Evolutionary conservation across 1,140 invertebrate genomes (phyloP).

Genomic region (Heliconius hermathena): DNA sequence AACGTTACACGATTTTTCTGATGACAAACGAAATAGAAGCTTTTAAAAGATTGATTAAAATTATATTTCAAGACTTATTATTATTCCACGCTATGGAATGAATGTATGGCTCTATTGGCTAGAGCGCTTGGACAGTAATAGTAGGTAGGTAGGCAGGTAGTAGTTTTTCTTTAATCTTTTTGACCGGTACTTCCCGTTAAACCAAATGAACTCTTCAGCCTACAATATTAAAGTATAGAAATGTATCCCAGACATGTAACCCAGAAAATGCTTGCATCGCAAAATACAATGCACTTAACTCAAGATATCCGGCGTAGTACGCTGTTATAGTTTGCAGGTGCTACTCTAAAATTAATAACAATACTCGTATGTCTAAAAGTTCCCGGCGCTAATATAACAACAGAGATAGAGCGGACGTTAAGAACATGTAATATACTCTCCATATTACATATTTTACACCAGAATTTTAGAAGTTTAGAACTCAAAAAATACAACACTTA

Average conservation of each 20-base stretch:
- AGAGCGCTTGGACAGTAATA: too few relatives aligned
- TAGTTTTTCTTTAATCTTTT: background rate
- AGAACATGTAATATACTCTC: background rate
- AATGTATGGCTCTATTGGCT: too few relatives aligned
- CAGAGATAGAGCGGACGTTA: background rate
- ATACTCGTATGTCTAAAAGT: slow-evolving; percentile 10
- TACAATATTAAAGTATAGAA: background rate
- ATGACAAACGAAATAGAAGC: background rate
- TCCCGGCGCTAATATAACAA: background rate
- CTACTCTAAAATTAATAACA: background rate
- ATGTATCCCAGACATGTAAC: background rate
- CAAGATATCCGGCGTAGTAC: background rate
- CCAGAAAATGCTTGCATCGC: background rate
- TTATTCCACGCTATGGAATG: too few relatives aligned
- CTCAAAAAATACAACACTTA: too few relatives aligned
- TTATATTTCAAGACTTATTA: too few relatives aligned
- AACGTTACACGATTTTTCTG: background rate
- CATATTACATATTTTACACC: background rate
- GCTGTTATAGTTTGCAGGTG: slow-evolving; percentile 4
- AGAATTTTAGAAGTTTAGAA: background rate
- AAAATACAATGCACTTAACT: background rate
- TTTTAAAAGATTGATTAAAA: background rate
- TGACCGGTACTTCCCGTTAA: too few relatives aligned
- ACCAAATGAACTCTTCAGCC: too few relatives aligned
- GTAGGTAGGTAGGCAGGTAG: too few relatives aligned